Conservation (phyloP, 2,113 vertebrate species). For the Gyps fulvus region DNA sequence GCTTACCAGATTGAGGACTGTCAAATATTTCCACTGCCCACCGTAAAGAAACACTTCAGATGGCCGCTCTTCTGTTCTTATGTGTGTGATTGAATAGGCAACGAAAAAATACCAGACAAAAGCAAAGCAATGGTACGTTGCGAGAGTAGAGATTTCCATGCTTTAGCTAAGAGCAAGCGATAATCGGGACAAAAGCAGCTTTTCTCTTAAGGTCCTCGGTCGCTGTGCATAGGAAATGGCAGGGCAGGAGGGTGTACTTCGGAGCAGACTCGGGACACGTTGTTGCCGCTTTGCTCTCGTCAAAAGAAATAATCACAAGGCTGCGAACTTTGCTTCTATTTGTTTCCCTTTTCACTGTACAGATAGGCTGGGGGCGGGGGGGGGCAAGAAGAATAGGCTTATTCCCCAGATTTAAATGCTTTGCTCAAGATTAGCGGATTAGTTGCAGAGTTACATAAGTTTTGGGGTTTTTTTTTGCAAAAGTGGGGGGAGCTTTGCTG, state of each 20-base stretch:
- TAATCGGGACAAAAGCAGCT: not conserved
- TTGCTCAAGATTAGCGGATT: conserved; percentile 50
- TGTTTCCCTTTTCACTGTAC: not conserved
- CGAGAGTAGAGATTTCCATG: conserved; percentile 34
- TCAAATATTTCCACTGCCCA: conserved; percentile 77
- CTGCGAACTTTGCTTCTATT: not conserved
- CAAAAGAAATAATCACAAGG: not conserved
- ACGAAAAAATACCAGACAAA: conserved; percentile 73
- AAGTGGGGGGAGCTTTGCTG: not conserved
- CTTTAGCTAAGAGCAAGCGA: not conserved
- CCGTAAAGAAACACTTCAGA: conserved; percentile 49
- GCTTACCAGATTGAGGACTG: conserved; percentile 81
- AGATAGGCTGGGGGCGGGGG: not conserved
- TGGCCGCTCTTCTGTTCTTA: not conserved
- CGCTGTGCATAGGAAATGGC: not conserved
- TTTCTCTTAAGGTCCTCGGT: not conserved
- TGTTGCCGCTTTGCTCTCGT: not conserved
- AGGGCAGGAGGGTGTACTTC: not conserved
- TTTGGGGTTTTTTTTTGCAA: not conserved
- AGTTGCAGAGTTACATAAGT: conserved; percentile 26
- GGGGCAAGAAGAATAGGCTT: not conserved
- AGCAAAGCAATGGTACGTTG: conserved; percentile 62
- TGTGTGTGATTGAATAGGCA: not conserved
- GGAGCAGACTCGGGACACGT: not conserved
- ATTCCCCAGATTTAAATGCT: conserved; percentile 18